phyloP scores from a whole-genome alignment of 2,797 vertebrate genomes.

The Enoplosus armatus region DNA sequence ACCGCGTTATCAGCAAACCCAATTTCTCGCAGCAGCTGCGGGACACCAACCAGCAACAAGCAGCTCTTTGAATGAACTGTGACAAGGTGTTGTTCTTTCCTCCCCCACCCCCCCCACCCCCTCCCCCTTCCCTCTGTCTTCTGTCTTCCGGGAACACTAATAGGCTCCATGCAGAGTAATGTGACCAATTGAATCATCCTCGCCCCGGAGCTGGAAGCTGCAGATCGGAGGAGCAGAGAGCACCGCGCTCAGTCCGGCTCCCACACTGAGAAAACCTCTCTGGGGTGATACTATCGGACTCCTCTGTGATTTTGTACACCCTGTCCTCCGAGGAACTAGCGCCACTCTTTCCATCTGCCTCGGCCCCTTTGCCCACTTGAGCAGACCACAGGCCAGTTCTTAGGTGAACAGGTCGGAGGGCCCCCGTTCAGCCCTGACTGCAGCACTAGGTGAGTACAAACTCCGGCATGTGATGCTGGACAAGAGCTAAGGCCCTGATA shows the following conservation, averaged over 20 bases:
- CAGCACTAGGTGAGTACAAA: slow-evolving; percentile 77
- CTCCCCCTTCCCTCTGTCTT: slow-evolving; percentile 63
- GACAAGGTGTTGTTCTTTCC: slow-evolving; percentile 87
- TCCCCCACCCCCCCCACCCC: too few species aligned
- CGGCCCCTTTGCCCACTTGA: slow-evolving; percentile 24
- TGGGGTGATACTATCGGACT: slow-evolving; percentile 49
- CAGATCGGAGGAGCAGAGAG: slow-evolving; percentile 71
- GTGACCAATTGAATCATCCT: slow-evolving; percentile 95
- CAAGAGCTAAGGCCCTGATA: slow-evolving; percentile 28
- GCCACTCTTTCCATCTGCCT: slow-evolving; percentile 31
- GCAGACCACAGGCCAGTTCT: slow-evolving; percentile 54
- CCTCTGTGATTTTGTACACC: slow-evolving; percentile 70
- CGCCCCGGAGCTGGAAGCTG: slow-evolving; percentile 81
- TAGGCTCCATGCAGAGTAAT: slow-evolving; percentile 95
- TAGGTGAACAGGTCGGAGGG: slow-evolving; percentile 74
- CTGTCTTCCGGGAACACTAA: slow-evolving; percentile 87
- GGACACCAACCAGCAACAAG: slow-evolving; percentile 76
- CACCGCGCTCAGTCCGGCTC: slow-evolving; percentile 60
- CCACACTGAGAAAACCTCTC: slow-evolving; percentile 43
- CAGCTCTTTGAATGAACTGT: slow-evolving; percentile 86
- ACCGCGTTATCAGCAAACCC: slow-evolving; percentile 26
- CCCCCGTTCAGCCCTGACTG: slow-evolving; percentile 50
- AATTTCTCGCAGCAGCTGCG: slow-evolving; percentile 48
- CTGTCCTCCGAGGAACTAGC: slow-evolving; percentile 50
- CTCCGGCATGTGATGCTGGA: slow-evolving; percentile 14